phyloP scores from a whole-genome alignment of 2,888 invertebrate species.

The Drosophila antonietae region DNA sequence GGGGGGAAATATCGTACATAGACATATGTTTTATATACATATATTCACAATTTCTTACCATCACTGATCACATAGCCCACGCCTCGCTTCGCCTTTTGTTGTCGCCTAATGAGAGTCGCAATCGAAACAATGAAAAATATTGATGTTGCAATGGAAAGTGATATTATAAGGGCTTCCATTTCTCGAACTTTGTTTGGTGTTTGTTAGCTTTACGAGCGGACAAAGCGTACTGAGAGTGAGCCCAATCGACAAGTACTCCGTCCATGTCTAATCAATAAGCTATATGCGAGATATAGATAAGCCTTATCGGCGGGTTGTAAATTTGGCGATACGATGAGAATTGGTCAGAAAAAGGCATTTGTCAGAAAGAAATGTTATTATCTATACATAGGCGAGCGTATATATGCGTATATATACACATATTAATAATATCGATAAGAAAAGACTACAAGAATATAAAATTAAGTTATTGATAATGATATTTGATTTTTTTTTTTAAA shows the following conservation, averaged over 20 bases:
- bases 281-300: slow-evolving; percentile 36
- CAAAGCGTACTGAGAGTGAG: slow-evolving; percentile 24
- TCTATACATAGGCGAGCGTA: not conserved
- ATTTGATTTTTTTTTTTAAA: too few relatives aligned
- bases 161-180: slow-evolving; percentile 30
- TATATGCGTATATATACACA: not conserved
- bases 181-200: not conserved
- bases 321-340: not conserved
- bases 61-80: slow-evolving; percentile 41
- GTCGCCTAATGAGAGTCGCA: not conserved
- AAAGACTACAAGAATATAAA: not conserved
- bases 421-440: not conserved
- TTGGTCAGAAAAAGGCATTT: slow-evolving; percentile 19
- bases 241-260: not conserved
- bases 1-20: not conserved
- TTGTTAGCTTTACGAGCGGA: slow-evolving; percentile 4
- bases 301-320: slow-evolving; percentile 24
- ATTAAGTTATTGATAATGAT: too few relatives aligned
- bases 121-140: slow-evolving; percentile 25
- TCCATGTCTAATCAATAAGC: slow-evolving; percentile 31
- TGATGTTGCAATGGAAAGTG: not conserved
- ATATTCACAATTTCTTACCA: not conserved
- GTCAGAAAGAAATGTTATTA: not conserved
- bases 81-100: slow-evolving; percentile 2
- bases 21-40: not conserved